phyloP scores from a whole-genome alignment of 2,888 invertebrate species.

The Microdon myrmicae region DNA sequence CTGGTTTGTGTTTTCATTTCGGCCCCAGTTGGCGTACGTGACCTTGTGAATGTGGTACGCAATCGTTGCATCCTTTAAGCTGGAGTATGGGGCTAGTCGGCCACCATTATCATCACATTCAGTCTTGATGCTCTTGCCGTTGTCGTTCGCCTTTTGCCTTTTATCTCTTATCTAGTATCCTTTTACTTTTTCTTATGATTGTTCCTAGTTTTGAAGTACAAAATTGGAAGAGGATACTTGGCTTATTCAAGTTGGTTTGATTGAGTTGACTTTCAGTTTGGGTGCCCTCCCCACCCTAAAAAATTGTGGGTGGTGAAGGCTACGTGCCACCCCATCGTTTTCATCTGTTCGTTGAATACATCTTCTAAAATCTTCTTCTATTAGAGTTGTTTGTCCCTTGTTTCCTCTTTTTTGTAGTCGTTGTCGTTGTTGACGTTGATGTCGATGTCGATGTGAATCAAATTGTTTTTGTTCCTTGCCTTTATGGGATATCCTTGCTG shows the following conservation, averaged over 20 bases:
- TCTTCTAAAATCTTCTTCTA: conserved; percentile 36
- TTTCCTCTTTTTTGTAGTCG: conserved; percentile 11
- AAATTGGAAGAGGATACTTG: too few relatives aligned
- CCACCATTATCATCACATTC: conserved; percentile 19
- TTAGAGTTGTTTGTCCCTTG: not conserved
- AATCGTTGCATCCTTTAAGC: conserved; percentile 68
- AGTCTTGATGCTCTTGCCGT: conserved; percentile 17
- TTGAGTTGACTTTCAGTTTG: conserved; percentile 19
- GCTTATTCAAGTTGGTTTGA: conserved; percentile 28
- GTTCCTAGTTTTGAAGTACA: conserved; percentile 1
- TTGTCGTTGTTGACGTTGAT: conserved; percentile 21
- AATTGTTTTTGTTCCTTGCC: conserved; percentile 1
- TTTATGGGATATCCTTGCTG: conserved; percentile 13
- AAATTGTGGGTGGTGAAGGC: conserved; percentile 53
- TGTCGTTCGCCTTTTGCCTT: conserved; percentile 1
- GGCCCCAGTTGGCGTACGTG: conserved; percentile 87
- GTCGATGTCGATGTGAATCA: conserved; percentile 37
- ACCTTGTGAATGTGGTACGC: conserved; percentile 87
- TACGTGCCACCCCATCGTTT: conserved; percentile 55
- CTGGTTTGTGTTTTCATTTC: conserved; percentile 93
- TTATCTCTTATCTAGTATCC: not conserved
- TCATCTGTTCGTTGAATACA: conserved; percentile 56
- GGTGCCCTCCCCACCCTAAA: conserved; percentile 48
- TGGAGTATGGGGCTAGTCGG: conserved; percentile 34
- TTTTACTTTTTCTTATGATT: not conserved